Base-by-base conservation (phyloP, 2,797 vertebrate genomes). In the Acipenser oxyrinchus region DNA sequence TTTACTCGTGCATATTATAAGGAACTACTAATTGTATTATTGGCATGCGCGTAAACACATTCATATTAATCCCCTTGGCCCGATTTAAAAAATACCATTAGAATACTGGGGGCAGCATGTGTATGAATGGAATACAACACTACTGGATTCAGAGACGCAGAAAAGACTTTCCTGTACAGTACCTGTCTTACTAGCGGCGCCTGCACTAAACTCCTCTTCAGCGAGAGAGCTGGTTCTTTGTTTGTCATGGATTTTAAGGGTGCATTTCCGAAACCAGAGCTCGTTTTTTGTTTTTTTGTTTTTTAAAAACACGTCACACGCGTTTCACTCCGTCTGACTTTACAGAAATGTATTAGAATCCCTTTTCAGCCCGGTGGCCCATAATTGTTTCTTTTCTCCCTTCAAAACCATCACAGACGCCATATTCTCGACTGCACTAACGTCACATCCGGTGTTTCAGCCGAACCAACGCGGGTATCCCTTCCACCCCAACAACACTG, bases 151-250 rank as follows among this genome's bases (percentile, higher is more conserved):
- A 13, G 55, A 58, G 13, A 10, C 12, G 12, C 55, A 58, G 13
- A 37, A 37, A 3, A 37, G 23, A 37, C 23, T 37, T 37, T 37
- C 2, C 23, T 4, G 11, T n/a, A 58, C 55, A 72, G 73, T 74
- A 67, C 86, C 86, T 86, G 90, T 87, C 89, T 88, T 87, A n/a
- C n/a, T n/a, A 84, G 86, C 86, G 83, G 87, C 79, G 82, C 82
- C 83, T 86, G 86, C 81, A 83, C 88, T 83, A 86, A 88, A 67
- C 84, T 85, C 84, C 87, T 83, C 85, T 88, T 85, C 68, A 84
- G 82, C 85, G 86, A 87, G 83, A 81, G 84, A 77, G 85, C 80
- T 86, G 82, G 76, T 76, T 84, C 81, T 75, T 77, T 87, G 63
- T 84, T 83, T 77, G 87, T 89, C 89, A 90, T 90, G 81, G 84